Evolutionary conservation across 2,888 invertebrate genomes (phyloP), one percentile per base, ranked within the genome.

Genomic region (Cerastis leucographa): DNA sequence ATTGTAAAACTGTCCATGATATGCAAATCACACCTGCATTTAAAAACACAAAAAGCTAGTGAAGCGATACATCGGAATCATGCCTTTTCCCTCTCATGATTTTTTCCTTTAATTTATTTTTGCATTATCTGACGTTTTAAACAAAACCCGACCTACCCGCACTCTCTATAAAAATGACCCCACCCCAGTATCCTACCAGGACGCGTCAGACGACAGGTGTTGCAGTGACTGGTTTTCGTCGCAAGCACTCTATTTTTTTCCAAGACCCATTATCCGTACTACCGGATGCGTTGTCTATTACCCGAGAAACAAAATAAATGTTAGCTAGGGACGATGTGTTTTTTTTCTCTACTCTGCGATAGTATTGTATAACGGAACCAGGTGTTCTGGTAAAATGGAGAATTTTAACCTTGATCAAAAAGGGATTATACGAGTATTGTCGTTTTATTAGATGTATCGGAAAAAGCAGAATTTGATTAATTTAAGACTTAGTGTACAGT

Each of bases 211-310:
- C 83, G 89, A 83, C 89, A 89, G 88, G 89, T 89, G 89, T 85
- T 78, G 68, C 78, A 79, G 73, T 73, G 83, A 82, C 88, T 84
- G 81, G 80, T 80, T 87, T 79, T 80, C 85, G 76, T 84, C 81
- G 79, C 74, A 71, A 74, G 88, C 87, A 87, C 88, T 87, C 84
- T 85, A 84, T 87, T 88, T 89, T 89, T 89, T 87, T 82, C 81
- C 81, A 68, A 72, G 72, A 78, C 75, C 84, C 87, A 89, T 88
- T 87, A 89, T 88, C 84, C 85, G 80, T 79, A 76, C 85, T 85
- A 71, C 81, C 81, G 81, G 82, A 85, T 88, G 83, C 80, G 84
- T 87, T 86, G 84, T 86, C 87, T 89, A 89, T 88, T 89, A 89
- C 85, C 78, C 76, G 76, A 72, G 81, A 83, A 85, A 84, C 81